Conservation (phyloP, 53 echinoderm and acorn worm genomes). For the Echinometra lucunter region DNA sequence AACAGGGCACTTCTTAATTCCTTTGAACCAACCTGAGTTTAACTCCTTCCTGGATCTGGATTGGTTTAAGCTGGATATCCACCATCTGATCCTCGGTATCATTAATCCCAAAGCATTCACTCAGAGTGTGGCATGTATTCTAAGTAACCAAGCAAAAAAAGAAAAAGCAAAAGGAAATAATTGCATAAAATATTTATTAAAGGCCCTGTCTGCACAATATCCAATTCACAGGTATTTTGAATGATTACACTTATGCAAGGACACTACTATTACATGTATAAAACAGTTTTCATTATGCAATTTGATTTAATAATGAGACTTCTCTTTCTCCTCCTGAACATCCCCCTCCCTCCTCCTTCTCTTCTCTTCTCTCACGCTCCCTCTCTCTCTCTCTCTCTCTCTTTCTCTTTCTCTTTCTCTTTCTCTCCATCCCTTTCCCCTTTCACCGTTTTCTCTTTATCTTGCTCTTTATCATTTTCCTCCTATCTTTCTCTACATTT, state of each 20-base stretch:
- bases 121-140: slow-evolving; percentile 55
- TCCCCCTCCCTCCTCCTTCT: not conserved
- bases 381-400: not conserved
- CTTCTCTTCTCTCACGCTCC: too few relatives aligned
- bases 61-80: slow-evolving; percentile 57
- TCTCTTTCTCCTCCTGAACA: not conserved
- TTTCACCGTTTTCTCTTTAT: not conserved
- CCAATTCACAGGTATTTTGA: too few relatives aligned
- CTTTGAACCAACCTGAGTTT: slow-evolving; percentile 38
- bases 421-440: not conserved
- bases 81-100: slow-evolving; percentile 56
- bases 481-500: too few relatives aligned
- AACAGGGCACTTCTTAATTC: too few relatives aligned
- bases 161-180: not conserved
- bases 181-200: not conserved
- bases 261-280: too few relatives aligned
- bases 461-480: too few relatives aligned
- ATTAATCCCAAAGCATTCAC: slow-evolving; percentile 62
- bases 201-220: too few relatives aligned
- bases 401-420: not conserved
- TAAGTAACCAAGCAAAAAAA: not conserved
- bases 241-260: too few relatives aligned
- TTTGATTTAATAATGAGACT: too few relatives aligned
- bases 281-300: too few relatives aligned
- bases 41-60: slow-evolving; percentile 64